Conservation (phyloP, 1,140 invertebrate genomes). For the Babylonia areolata region DNA sequence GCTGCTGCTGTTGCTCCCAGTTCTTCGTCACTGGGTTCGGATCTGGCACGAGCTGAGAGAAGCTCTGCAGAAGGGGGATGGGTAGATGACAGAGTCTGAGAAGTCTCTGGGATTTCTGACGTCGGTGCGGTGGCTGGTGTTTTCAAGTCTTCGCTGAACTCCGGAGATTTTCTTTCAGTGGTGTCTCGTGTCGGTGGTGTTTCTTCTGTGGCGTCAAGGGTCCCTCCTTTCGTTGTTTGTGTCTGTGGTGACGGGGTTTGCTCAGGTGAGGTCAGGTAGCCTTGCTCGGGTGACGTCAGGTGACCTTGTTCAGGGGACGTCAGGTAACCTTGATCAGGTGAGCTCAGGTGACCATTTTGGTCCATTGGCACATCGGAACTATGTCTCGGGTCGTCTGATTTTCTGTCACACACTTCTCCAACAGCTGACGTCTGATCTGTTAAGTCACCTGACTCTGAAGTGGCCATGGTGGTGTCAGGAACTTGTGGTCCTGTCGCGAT, state of each 20-base stretch:
- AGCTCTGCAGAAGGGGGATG: neutral
- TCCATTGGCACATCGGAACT: neutral
- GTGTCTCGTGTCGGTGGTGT: neutral
- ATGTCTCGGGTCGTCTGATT: no score
- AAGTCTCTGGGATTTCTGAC: neutral
- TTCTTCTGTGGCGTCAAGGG: neutral
- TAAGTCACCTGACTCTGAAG: neutral
- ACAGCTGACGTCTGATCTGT: no score
- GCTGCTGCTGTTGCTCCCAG: slow-evolving; percentile 7
- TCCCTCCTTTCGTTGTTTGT: neutral
- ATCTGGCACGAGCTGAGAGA: neutral
- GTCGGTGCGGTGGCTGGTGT: neutral
- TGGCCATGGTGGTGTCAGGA: neutral
- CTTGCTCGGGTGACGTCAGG: no score
- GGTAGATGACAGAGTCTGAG: neutral
- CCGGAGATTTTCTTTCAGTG: neutral
- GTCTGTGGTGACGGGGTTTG: neutral
- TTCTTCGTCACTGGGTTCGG: neutral
- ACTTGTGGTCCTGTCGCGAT: neutral
- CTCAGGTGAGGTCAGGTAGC: no score
- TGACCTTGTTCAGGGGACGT: neutral
- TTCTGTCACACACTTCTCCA: no score
- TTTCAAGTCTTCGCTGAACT: neutral
- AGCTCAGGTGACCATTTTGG: neutral
- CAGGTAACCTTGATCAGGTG: neutral